phyloP scores from a whole-genome alignment of 2,797 vertebrate species.

The Neosalanx taihuensis region DNA sequence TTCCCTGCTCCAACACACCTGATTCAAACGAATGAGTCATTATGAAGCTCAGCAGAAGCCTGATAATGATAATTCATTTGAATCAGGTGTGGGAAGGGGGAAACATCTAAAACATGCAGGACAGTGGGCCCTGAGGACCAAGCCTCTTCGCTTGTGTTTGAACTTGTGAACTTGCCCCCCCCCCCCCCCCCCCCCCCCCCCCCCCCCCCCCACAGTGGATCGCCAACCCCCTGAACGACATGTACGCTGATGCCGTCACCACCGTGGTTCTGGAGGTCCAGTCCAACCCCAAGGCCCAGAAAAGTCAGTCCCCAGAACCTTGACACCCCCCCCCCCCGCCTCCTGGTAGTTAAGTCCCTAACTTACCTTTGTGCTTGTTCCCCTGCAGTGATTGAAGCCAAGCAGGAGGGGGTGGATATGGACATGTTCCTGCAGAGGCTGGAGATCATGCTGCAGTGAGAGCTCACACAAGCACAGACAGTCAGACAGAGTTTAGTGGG shows the following conservation, averaged over 20 bases:
- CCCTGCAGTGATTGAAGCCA: slow-evolving; percentile 69
- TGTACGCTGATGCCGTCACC: slow-evolving; percentile 92
- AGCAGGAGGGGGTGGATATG: slow-evolving; percentile 74
- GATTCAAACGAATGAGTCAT: too few species aligned
- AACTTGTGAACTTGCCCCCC: neutral
- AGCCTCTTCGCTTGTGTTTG: neutral
- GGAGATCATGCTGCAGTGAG: slow-evolving; percentile 95
- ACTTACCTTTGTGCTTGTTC: slow-evolving; percentile 9
- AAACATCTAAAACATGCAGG: too few species aligned
- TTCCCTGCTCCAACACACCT: too few species aligned
- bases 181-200: neutral
- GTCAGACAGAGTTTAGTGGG: too few species aligned
- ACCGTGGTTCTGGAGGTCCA: slow-evolving; percentile 93
- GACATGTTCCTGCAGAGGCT: slow-evolving; percentile 83
- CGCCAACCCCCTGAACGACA: slow-evolving; percentile 94
- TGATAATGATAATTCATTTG: too few species aligned
- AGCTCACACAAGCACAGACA: slow-evolving; percentile 20
- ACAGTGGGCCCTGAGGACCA: neutral
- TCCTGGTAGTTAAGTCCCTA: neutral
- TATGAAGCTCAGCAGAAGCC: too few species aligned
- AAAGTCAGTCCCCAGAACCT: slow-evolving; percentile 69
- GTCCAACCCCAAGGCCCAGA: slow-evolving; percentile 92
- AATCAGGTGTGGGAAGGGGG: too few species aligned
- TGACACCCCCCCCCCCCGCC: neutral
- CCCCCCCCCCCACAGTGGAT: slow-evolving; percentile 76